Evolutionary conservation across 2,888 invertebrate genomes (phyloP), one percentile per base, ranked within the genome.

Genomic region (Synanthedon myopaeformis): DNA sequence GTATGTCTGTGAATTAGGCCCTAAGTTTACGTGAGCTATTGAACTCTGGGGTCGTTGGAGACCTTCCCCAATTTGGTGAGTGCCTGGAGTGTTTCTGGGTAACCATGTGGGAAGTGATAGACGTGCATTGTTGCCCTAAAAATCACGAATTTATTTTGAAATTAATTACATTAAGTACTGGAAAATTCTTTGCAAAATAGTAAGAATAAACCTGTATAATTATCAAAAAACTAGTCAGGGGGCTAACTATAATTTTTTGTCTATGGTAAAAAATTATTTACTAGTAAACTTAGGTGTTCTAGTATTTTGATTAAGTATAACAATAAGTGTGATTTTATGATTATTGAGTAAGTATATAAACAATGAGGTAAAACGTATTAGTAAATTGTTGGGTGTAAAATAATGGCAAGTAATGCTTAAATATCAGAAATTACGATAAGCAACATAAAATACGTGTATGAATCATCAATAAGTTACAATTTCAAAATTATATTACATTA

Each of bases 41-140:
- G 87, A 84, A 61, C 82, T 84, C 60, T 87, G 82, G 12, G 83
- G 83, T 53, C 85, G 63, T 59, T 78, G 84, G 41, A 70, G 49
- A 2, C 71, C 70, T 42, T 84, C 86, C 35, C 70, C 65, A 4
- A 70, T 57, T 58, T 81, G 81, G 53, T 79, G 76, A 17, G 84
- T 75, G 1, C 73, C 78, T 45, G 87, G 81, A 10, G 77, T 69
- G 54, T 74, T 82, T 17, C 86, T 70, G 3, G 86, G 87, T 51
- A 86, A 58, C 86, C 85, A 87, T 53, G 82, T 82, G 41, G 86
- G 83, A 1, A 87, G 67, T 10, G 86, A 82, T 50, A 86, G 59
- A 52, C 85, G 74, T 19, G 83, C 76, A 72, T 83, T 84, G 61
- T 85, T 82, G 51, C 84, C 83, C 83, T 88, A 66, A 55, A 68